Conservation (phyloP, 2,113 vertebrate genomes). For the Thryonomys swinderianus region DNA sequence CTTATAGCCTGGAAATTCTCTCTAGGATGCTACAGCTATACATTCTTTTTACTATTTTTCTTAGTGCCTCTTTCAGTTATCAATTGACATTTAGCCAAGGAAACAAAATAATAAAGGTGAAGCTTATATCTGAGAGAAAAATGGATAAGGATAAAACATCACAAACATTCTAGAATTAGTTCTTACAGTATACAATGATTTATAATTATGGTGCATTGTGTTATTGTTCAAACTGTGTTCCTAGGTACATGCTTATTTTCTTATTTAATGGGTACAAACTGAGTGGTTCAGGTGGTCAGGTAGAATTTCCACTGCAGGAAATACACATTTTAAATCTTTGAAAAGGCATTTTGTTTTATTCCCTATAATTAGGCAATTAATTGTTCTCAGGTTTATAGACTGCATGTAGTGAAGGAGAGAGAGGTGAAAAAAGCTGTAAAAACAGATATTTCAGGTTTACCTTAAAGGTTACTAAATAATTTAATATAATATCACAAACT, state of each 20-base stretch:
- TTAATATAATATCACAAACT: neutral
- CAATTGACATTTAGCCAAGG: conserved; percentile 6
- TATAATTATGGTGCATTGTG: conserved; percentile 49
- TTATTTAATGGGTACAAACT: conserved; percentile 57
- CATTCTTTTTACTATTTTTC: neutral
- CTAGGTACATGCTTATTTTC: conserved; percentile 58
- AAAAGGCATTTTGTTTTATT: conserved; percentile 57
- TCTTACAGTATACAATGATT: conserved; percentile 58
- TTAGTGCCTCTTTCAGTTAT: neutral
- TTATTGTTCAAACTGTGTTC: conserved; percentile 64
- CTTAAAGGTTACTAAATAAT: conserved; percentile 48
- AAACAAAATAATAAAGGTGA: conserved; percentile 30
- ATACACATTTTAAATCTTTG: conserved; percentile 64
- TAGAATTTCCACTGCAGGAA: conserved; percentile 61
- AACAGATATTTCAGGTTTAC: conserved; percentile 61
- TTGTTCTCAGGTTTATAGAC: conserved; percentile 55
- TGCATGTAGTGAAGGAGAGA: conserved; percentile 29
- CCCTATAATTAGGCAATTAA: conserved; percentile 76
- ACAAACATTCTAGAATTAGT: neutral
- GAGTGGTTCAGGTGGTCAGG: conserved; percentile 45
- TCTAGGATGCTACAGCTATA: neutral
- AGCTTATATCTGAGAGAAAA: conserved; percentile 39
- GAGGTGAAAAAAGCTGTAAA: conserved; percentile 58
- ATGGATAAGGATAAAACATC: conserved; percentile 33
- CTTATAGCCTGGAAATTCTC: neutral